Evolutionary conservation across 2,113 vertebrate genomes (phyloP), one percentile per base, ranked within the genome.

Genomic region (Notothenia coriiceps): DNA sequence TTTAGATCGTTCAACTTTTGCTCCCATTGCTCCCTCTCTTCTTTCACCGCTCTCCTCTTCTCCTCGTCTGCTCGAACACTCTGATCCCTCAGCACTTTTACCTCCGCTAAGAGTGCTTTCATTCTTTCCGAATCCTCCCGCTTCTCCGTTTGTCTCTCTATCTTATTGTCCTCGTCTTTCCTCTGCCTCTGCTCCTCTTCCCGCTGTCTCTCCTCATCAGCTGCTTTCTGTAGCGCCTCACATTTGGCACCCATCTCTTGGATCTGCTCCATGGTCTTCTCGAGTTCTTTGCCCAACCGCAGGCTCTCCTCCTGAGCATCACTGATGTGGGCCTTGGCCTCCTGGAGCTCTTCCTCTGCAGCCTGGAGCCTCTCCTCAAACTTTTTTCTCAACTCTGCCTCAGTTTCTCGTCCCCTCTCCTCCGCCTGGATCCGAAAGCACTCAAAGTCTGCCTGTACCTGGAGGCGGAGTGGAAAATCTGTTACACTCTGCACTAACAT

Each of bases 1-100:
- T 92, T 94, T 9, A 97, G 70, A 46, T 96, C 90, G 2, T 82
- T 94, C 5, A 95, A 82, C 92, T 93, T 96, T 47, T 63, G 84
- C 86, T 96, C 95, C 84, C 92, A 95, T 56, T 77, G 93, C 59
- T 91, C 91, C 83, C 70, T 90, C 79, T 95, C 95, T 17, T 96
- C 86, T 20, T 75, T 88, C 78, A 95, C 94, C 0, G 82, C 88
- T 88, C 87, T 52, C 87, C 93, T 12, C 93, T 87, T 91, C 94
- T 95, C 70, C 71, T 86, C 88, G 79, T 93, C 89, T 0, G 49
- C 70, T 62, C 73, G 76, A 12, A 83, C 83, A 40, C 64, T 68
- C 74, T 88, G 91, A 55, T 89, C 84, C 78, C 61, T 90, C 83
- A 93, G 77, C 0, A 25, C 70, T 63, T 78, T 77, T 44, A 92